These are phyloP conservation scores for Hirtodrosophila histrioides DNA, from an alignment of 2,888 invertebrate species.

Conservation along the genomic window DNA sequence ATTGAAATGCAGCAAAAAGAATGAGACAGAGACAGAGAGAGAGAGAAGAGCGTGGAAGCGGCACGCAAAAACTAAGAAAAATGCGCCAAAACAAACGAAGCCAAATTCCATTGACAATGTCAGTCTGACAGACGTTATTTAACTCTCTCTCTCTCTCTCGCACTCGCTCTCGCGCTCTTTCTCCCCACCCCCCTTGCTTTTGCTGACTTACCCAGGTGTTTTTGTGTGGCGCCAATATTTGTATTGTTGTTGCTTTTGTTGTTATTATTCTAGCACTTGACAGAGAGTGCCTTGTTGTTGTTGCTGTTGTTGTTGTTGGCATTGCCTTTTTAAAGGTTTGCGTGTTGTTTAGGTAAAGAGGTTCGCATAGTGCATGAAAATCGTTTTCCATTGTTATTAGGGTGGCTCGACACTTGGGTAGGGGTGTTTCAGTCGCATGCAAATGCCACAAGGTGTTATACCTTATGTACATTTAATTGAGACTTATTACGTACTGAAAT, in stretches of 20 bases:
- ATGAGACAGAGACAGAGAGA: background rate
- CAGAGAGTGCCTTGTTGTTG: constrained; percentile 39
- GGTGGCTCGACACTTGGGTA: constrained; percentile 24
- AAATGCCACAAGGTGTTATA: constrained; percentile 74
- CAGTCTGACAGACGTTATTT: constrained; percentile 43
- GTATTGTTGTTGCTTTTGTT: constrained; percentile 35
- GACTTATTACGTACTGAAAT: constrained; percentile 72
- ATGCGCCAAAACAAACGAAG: constrained; percentile 44
- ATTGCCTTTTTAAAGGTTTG: constrained; percentile 59
- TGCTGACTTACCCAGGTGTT: constrained; percentile 49
- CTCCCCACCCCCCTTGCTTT: background rate
- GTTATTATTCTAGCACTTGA: constrained; percentile 49
- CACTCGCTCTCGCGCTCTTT: too few species aligned
- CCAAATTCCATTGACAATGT: constrained; percentile 63
- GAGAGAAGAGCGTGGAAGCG: background rate
- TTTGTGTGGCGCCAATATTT: constrained; percentile 58
- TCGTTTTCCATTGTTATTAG: constrained; percentile 22
- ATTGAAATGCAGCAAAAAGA: constrained; percentile 54
- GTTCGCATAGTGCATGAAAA: constrained; percentile 31
- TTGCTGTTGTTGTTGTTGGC: constrained; percentile 15
- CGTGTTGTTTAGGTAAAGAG: constrained; percentile 47
- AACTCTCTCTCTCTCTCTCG: background rate
- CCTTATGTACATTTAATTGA: constrained; percentile 77
- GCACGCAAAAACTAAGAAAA: constrained; percentile 39
- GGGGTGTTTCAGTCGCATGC: constrained; percentile 50